Base-by-base conservation (phyloP, 1,140 invertebrate genomes). In the Tigriopus japonicus region DNA sequence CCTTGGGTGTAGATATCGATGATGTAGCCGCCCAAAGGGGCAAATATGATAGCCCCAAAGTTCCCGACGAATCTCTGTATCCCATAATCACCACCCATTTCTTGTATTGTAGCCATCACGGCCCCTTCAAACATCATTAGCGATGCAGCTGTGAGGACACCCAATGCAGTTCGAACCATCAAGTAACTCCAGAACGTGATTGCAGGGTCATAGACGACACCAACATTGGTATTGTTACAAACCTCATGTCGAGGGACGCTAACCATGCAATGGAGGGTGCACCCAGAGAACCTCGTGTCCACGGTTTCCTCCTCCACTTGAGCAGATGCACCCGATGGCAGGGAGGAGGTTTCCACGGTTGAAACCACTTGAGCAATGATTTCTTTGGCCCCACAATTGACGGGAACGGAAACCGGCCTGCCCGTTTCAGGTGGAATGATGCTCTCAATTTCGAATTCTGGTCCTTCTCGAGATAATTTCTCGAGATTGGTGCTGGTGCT, bases 1-100 rank as follows among this genome's bases (percentile, higher is more conserved):
- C 3, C 52, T 15, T 15, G 3, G 35, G 2, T 41, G 23, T n/a
- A n/a, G 15, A 24, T 24, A 56, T 60, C 63, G 10, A 63, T 54
- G 1, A 63, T 42, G 2, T 45, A 40, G 14, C 63, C 63, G 0
- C 61, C 59, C n/a, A 63, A 23, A n/a, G 63, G 63, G 13, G 63
- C 60, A 41, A 63, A 56, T 9, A 63, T 42, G 42, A 63, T 63
- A 0, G 61, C 61, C 1, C 63, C 63, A 54, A 63, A 55, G 41
- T 56, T 63, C 0, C 63, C 63, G 19, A 43, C 62, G 1, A 63
- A 42, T 19, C 59, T 51, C 51, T 63, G 63, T 6, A 63, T 52
- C 13, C 63, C 63, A 23, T 62, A 62, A 51, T 63, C 63, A 1
- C 63, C 63, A 9, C 43, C 40, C 35, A 56, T 40, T 41, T 63